Evolutionary conservation across 2,888 invertebrate species (phyloP), one percentile per base, ranked within the genome.

Genomic region (Drosophila pegasa): DNA sequence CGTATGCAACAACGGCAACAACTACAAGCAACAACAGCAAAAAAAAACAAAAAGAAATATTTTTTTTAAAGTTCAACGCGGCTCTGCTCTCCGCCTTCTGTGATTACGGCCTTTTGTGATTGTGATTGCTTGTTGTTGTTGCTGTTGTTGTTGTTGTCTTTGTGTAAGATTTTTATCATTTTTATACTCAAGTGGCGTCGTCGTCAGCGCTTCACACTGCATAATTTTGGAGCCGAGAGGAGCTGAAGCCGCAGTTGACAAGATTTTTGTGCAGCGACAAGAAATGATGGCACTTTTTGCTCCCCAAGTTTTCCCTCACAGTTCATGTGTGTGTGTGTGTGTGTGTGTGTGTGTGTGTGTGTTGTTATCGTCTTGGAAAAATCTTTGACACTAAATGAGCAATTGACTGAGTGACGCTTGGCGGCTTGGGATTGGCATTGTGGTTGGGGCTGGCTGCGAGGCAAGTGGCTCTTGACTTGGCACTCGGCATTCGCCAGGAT

Each of bases 301-400:
- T 45, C 41, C 18, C 38, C 14, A 72, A 68, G 71, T 78, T 85
- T 73, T 74, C 40, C 48, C 45, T 61, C 62, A 22, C 69, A 22
- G 22, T 43, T 16, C 14, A 14, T 22, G 14, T 55, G 2, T 33
- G 10, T 10, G 8, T 47, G 8, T 47, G 2, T 33, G 1, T 48
- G 54, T 55, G 41, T 54, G 35, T 76, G 50, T 58, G 57, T 72
- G 62, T 71, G 56, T 57, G 47, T 61, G 48, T 57, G 54, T 35
- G 20, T 59, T 57, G 45, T 67, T 82, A 83, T 84, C 83, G 55
- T 56, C 52, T 66, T 71, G 89, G 87, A 87, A 84, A 83, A 88
- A 84, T 84, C 83, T 84, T 84, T 87, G 88, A 85, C 89, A 88
- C 89, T 84, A 89, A 86, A 86, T 86, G 89, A 86, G 85, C 85